Evolutionary conservation across 2,888 invertebrate genomes (phyloP).

Genomic region (Xylophagus ater): DNA sequence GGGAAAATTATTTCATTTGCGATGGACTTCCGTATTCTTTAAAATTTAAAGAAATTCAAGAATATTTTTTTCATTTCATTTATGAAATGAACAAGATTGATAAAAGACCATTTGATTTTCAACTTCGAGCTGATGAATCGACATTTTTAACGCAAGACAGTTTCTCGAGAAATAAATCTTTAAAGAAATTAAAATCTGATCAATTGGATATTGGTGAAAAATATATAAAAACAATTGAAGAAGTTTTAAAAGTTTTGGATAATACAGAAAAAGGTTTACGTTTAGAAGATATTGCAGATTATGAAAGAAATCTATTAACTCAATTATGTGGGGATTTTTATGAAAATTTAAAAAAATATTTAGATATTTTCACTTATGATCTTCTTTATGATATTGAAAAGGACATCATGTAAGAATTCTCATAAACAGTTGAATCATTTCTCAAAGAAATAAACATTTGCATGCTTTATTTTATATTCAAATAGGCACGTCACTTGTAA

Average conservation of each 20-base stretch:
- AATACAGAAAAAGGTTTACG: background rate
- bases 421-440: no score
- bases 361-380: constrained; percentile 1
- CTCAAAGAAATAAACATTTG: no score
- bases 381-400: constrained; percentile 3
- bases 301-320: background rate
- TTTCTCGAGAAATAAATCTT: background rate
- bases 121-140: background rate
- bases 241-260: constrained; percentile 2
- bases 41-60: background rate
- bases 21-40: constrained; percentile 5
- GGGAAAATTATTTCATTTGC: constrained; percentile 6
- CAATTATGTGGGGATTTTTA: background rate
- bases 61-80: background rate
- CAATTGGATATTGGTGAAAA: background rate
- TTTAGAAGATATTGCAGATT: background rate
- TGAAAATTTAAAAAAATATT: background rate
- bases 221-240: background rate
- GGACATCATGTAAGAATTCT: constrained; percentile 6
- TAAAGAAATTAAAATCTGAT: background rate
- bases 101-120: background rate
- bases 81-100: background rate
- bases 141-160: constrained; percentile 4
- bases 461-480: no score
- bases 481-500: no score